These are phyloP conservation scores for Allophyes oxyacanthae DNA, from an alignment of 2,888 invertebrate genomes.

Conservation along the genomic window DNA sequence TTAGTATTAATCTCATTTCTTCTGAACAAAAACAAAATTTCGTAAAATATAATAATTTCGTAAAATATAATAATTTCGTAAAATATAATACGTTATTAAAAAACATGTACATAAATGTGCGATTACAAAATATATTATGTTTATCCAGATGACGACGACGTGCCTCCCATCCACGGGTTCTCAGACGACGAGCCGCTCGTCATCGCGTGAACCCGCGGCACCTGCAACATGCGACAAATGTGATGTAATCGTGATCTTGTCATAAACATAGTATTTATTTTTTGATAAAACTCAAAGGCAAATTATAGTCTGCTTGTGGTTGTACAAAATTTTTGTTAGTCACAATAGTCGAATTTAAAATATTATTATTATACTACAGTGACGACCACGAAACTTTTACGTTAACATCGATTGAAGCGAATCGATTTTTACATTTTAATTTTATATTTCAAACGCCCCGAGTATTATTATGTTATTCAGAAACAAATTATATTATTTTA, in stretches of 20 bases:
- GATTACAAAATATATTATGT: slow-evolving; percentile 15
- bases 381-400: slow-evolving; percentile 12
- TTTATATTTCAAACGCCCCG: slow-evolving; percentile 48
- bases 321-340: slow-evolving; percentile 29
- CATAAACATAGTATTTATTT: slow-evolving; percentile 75
- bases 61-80: too few relatives aligned
- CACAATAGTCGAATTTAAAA: slow-evolving; percentile 30
- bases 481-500: slow-evolving; percentile 54
- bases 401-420: slow-evolving; percentile 20
- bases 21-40: too few relatives aligned
- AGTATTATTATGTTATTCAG: slow-evolving; percentile 70
- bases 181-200: slow-evolving; percentile 98
- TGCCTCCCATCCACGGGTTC: slow-evolving; percentile 96
- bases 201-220: slow-evolving; percentile 91
- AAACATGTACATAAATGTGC: slow-evolving; percentile 11
- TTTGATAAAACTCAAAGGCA: slow-evolving; percentile 49
- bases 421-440: slow-evolving; percentile 41
- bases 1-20: too few relatives aligned
- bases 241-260: slow-evolving; percentile 79
- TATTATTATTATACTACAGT: slow-evolving; percentile 20
- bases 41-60: too few relatives aligned
- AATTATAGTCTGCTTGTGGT: slow-evolving; percentile 32
- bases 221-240: slow-evolving; percentile 49
- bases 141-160: slow-evolving; percentile 94
- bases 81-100: too few relatives aligned